phyloP scores from a whole-genome alignment of 2,113 vertebrate species.

The Sakesphorus luctuosus region DNA sequence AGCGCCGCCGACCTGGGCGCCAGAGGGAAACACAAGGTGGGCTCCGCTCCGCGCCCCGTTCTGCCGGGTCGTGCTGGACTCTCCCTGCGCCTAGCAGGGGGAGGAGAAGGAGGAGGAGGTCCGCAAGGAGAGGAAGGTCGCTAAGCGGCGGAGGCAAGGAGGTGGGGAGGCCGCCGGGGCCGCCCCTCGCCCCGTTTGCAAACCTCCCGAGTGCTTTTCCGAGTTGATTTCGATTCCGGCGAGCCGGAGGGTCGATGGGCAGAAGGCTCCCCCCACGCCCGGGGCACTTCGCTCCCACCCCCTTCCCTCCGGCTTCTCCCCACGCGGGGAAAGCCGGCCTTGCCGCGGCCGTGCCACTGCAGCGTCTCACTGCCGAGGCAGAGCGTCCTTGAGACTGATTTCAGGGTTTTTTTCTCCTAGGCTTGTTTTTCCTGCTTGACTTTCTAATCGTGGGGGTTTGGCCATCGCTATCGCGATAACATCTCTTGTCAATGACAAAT shows the following conservation, averaged over 20 bases:
- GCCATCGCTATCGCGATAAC: constrained; percentile 26
- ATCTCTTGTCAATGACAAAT: neutral
- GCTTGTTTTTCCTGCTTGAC: neutral
- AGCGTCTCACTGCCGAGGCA: neutral
- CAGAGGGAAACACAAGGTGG: neutral
- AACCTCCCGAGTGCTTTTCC: neutral
- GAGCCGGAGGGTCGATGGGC: neutral
- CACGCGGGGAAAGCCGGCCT: neutral
- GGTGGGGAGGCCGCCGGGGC: neutral
- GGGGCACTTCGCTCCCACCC: neutral
- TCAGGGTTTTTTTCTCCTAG: neutral
- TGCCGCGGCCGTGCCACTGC: neutral
- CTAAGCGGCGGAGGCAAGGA: neutral
- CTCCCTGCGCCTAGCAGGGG: neutral
- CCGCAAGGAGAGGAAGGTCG: neutral
- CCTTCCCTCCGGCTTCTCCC: neutral
- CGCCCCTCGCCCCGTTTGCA: neutral
- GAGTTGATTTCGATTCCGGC: neutral
- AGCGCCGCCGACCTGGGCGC: neutral
- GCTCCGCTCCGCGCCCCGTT: neutral
- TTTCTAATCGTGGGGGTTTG: neutral
- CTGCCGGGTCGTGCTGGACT: too few species aligned
- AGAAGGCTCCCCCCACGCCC: neutral
- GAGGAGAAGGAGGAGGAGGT: neutral
- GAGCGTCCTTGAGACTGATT: neutral